Base-by-base conservation (phyloP, 2,888 invertebrate genomes). In the Dyspetes luteomarginatus region DNA sequence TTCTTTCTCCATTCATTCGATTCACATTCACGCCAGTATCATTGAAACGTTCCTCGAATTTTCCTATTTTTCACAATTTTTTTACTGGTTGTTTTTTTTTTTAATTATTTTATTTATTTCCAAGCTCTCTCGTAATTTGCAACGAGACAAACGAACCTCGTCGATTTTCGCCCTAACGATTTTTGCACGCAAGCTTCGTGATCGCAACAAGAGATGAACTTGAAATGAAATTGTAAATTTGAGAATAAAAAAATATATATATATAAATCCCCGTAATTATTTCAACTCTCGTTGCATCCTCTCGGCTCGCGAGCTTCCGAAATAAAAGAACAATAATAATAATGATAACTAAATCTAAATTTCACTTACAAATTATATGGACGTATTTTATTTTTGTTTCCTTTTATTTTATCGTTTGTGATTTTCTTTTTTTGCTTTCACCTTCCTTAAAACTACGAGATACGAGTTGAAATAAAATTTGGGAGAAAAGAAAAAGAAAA, bases 1-100 rank as follows among this genome's bases (percentile, higher is more conserved):
- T n/a, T n/a, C n/a, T n/a, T n/a, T n/a, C n/a, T 84, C 58, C 91
- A 91, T 84, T 88, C 91, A 89, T 85, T 88, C 91, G 86, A 71
- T 88, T 83, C 89, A 64, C 84, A 82, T 78, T 84, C 83, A 79
- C 58, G 41, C 64, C 68, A 68, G 22, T 69, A 26, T 64, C 75
- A 65, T 52, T 71, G 65, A 68, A 76, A 76, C 65, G 78, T 60
- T 68, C 60, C 67, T 73, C 72, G 80, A 72, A 45, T 55, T 71
- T 72, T 67, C 72, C 75, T 55, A 26, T 45, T 75, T 69, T 30
- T 65, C 62, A n/a, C 15, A 36, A 58, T n/a, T n/a, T n/a, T n/a
- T n/a, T n/a, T 64, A 2, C 24, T 62, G 45, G 19, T 55, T 26
- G 45, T 43, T 52, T 24, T 26, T 73, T 67, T 12, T 4, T 19